Base-by-base conservation (phyloP, 2,797 vertebrate species). In the Paratrypauchen microcephalus region DNA sequence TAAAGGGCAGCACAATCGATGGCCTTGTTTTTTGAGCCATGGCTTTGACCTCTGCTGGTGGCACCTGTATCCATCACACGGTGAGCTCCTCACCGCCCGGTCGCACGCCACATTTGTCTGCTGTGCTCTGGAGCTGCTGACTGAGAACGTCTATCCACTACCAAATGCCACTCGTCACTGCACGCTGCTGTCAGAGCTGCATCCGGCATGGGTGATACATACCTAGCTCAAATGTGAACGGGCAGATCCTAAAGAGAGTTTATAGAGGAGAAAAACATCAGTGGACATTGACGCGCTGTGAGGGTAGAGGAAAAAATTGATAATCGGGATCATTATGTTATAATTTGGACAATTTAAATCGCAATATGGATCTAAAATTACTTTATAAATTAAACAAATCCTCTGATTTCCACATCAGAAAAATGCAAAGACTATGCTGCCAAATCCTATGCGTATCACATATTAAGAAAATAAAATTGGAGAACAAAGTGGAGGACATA, bases 1-100 rank as follows among this genome's bases (percentile, higher is more conserved):
- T 92, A 92, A 93, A 92, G 91, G 91, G 89, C 88, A 91, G 78
- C 47, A 85, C 76, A 90, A 92, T 92, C 88, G 81, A 92, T 92
- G 88, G 89, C 86, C 78, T 74, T 5, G 66, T 85, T 89, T 91
- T 91, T 90, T 91, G 91, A 92, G 86, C 83, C 90, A 92, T 92
- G 86, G 83, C 82, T 91, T 74, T 91, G 91, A 93, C 91, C 91
- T 91, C 92, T 89, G 30, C 28, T 63, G 5, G 73, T 92, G 92
- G 83, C 91, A 92, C 91, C 86, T 73, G 84, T 91, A 92, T 93
- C 90, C 91, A 92, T 93, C 91, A 91, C 72, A 15, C 70, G 28
- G 60, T 65, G 61, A 66, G 80, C 72, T 64, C 52, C 77, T 90
- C 81, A 84, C 80, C 72, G 87, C 91, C 84, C 89, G 83, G 2